Conservation (phyloP, 2,888 invertebrate species). For the Pimpla rufipes region DNA sequence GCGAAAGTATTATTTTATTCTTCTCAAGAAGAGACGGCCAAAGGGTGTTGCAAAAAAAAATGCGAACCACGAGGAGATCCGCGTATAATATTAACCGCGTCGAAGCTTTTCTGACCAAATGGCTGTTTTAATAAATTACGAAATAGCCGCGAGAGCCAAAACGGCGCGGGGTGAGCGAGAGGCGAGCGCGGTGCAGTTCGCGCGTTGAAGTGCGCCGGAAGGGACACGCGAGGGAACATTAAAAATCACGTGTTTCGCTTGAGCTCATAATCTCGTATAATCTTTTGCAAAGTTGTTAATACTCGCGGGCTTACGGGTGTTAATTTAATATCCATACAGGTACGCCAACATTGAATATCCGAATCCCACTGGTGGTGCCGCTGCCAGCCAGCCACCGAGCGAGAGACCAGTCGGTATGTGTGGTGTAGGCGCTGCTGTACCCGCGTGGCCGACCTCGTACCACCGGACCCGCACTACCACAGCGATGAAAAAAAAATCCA, state of each 20-base stretch:
- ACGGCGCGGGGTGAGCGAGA: slow-evolving; percentile 16
- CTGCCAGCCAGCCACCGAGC: slow-evolving; percentile 68
- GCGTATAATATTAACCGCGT: no score
- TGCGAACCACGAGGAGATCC: neutral
- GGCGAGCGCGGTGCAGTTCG: slow-evolving; percentile 38
- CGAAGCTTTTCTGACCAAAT: slow-evolving; percentile 33
- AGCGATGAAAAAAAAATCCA: slow-evolving; percentile 84
- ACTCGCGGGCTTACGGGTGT: slow-evolving; percentile 85
- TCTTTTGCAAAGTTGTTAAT: slow-evolving; percentile 86
- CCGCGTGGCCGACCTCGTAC: slow-evolving; percentile 47
- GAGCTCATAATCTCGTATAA: slow-evolving; percentile 86
- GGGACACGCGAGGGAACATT: slow-evolving; percentile 80
- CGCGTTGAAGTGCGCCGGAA: slow-evolving; percentile 34
- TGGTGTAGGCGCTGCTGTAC: slow-evolving; percentile 35
- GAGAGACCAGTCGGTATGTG: slow-evolving; percentile 24
- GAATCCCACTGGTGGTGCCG: slow-evolving; percentile 83
- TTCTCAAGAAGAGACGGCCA: no score
- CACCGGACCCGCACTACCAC: slow-evolving; percentile 74
- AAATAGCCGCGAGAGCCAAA: slow-evolving; percentile 40
- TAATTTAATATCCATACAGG: slow-evolving; percentile 86
- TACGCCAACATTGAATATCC: slow-evolving; percentile 86
- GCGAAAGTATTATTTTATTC: no score
- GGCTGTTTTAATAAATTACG: slow-evolving; percentile 78
- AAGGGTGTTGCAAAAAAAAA: no score
- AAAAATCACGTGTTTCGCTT: slow-evolving; percentile 85